Conservation (phyloP, 2,888 invertebrate species). For the Ametastegia equiseti region DNA sequence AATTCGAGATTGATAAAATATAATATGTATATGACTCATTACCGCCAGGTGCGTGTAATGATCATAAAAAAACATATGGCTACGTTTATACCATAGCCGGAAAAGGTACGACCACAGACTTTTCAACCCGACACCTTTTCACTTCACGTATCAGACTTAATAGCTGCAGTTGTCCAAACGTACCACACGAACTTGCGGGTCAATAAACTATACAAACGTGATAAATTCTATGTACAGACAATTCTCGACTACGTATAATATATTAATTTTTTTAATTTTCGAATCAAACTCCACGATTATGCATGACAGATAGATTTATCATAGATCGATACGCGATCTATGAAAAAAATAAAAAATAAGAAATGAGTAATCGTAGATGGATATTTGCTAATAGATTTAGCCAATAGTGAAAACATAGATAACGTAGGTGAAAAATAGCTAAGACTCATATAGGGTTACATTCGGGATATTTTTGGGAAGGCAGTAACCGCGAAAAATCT, state of each 20-base stretch:
- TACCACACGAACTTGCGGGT: constrained; percentile 32
- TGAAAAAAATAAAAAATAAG: too few species aligned
- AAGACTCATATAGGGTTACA: not conserved
- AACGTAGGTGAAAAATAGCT: not conserved
- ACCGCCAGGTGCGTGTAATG: constrained; percentile 5
- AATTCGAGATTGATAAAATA: not conserved
- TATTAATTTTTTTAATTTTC: not conserved
- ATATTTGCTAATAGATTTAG: not conserved
- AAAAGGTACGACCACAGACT: constrained; percentile 5
- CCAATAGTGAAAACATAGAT: not conserved
- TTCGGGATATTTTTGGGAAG: not conserved
- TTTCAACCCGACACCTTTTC: not conserved
- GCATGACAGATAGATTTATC: not conserved
- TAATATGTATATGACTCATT: not conserved
- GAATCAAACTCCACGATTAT: not conserved
- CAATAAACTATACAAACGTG: constrained; percentile 17
- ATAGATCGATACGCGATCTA: not conserved
- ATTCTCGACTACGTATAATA: not conserved
- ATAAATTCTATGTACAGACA: not conserved
- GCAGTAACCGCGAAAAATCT: not conserved
- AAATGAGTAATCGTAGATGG: not conserved
- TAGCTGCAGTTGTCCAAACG: constrained; percentile 17
- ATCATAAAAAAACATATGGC: not conserved
- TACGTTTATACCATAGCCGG: not conserved
- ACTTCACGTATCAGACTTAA: not conserved